Evolutionary conservation across 2,113 vertebrate species (phyloP).

Genomic region (Psilopogon haemacephalus): DNA sequence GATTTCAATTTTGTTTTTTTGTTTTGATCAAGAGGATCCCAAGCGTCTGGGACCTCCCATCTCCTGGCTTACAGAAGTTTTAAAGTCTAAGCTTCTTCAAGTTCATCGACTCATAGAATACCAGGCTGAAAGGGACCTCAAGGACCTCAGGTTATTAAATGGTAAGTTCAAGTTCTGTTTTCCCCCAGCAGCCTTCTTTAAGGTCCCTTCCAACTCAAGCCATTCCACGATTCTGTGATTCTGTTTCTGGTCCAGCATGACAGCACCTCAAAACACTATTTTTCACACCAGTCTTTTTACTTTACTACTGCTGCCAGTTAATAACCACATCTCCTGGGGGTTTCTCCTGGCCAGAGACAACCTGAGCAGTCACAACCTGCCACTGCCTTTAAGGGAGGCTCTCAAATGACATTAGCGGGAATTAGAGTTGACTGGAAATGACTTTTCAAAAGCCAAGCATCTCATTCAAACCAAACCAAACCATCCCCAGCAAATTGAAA

Average conservation of each 20-base stretch:
- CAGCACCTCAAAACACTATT: accelerated
- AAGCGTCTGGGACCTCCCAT: neutral
- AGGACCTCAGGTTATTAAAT: neutral
- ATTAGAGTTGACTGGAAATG: neutral
- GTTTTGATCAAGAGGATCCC: neutral
- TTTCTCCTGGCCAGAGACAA: neutral
- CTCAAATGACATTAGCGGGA: accelerated
- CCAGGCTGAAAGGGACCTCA: too few relatives aligned
- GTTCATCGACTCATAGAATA: neutral
- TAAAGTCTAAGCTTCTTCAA: neutral
- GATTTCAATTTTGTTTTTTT: too few relatives aligned
- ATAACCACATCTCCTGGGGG: neutral
- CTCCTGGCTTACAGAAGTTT: neutral
- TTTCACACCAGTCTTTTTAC: neutral
- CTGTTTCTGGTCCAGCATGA: neutral
- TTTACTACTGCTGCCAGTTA: neutral
- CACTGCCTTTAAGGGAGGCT: neutral
- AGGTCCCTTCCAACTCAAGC: too few relatives aligned
- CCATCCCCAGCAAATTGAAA: neutral
- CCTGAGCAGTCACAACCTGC: neutral
- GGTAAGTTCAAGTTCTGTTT: neutral
- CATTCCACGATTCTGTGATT: too few relatives aligned
- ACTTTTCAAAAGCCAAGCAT: neutral
- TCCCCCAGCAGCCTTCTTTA: neutral
- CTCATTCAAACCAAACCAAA: neutral